Evolutionary conservation across 2,888 invertebrate species (phyloP), one percentile per base, ranked within the genome.

Genomic region (Macrostomum cliftonense): DNA sequence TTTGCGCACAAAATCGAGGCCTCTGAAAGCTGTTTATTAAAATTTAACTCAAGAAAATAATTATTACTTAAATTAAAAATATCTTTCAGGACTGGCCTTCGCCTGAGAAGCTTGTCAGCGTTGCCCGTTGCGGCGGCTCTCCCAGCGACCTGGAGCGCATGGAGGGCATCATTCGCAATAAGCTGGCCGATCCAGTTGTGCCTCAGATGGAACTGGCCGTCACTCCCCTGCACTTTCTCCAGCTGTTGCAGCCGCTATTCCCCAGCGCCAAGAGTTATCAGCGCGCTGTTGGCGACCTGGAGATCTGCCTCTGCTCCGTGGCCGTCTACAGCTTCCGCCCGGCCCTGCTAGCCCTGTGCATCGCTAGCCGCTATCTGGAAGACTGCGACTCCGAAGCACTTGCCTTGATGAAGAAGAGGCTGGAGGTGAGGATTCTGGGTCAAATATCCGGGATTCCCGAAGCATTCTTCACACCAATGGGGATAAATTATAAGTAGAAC

Each of bases 111-210:
- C 56, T 66, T 14, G 55, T 61, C 13, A 46, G 55, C 21, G 53
- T 63, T 5, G 59, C 63, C 50, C 55, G 60, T 52, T 57, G 61
- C 50, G 58, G 56, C 12, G 64, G 65, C 57, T 61, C 60, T 45
- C 52, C 60, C 5, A 57, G 58, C 16, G 67, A 67, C 53, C 54
- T 67, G 21, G 54, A 56, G 19, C 58, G 62, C 40, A 66, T 66
- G 64, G 65, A 67, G 53, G 55, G 56, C 19, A 55, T 61, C 20
- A 57, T 67, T n/a, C 55, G 63, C 2, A 58, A 60, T 16, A 62
- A 64, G 43, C 56, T 66, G 12, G 54, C 53, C 44, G 64, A 28
- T 9, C 28, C 28, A 4, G 9, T 28, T 9, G 28, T 28, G 28
- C 28, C 28, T 28, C 28, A 4, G 9, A 28, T 28, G 28, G 28